Conservation (phyloP, 2,113 vertebrate species). For the Cairina moschata region DNA sequence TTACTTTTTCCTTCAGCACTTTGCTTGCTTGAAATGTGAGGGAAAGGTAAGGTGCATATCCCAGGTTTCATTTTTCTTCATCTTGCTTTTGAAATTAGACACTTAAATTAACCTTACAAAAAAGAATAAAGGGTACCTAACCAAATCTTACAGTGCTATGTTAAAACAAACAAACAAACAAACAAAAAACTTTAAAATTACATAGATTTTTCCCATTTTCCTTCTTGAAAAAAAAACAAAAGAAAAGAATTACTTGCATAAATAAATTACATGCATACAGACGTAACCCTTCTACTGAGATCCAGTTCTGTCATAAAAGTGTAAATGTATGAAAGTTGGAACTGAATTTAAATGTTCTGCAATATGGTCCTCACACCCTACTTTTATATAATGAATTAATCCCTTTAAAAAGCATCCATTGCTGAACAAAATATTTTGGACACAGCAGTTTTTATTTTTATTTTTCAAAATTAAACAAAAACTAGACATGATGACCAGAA, state of each 20-base stretch:
- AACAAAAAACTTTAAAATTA: neutral
- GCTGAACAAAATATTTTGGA: neutral
- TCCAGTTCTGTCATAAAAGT: neutral
- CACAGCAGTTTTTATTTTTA: neutral
- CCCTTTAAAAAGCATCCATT: neutral
- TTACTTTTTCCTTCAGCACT: neutral
- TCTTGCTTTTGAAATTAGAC: neutral
- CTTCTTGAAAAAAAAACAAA: neutral
- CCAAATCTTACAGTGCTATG: fast-evolving
- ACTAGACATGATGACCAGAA: neutral
- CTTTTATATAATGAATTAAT: neutral
- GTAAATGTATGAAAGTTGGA: neutral
- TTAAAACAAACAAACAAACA: neutral
- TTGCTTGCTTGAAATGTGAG: neutral
- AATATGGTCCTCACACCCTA: neutral
- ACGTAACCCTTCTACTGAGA: neutral
- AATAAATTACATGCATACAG: neutral
- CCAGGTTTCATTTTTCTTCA: neutral
- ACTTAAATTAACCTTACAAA: neutral
- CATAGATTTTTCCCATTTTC: neutral
- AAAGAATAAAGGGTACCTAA: neutral
- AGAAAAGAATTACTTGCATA: neutral
- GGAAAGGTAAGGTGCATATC: neutral
- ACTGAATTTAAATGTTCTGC: neutral
- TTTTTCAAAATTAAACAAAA: neutral